Conservation (phyloP, 2,888 invertebrate genomes). For the Parnassius mnemosyne region DNA sequence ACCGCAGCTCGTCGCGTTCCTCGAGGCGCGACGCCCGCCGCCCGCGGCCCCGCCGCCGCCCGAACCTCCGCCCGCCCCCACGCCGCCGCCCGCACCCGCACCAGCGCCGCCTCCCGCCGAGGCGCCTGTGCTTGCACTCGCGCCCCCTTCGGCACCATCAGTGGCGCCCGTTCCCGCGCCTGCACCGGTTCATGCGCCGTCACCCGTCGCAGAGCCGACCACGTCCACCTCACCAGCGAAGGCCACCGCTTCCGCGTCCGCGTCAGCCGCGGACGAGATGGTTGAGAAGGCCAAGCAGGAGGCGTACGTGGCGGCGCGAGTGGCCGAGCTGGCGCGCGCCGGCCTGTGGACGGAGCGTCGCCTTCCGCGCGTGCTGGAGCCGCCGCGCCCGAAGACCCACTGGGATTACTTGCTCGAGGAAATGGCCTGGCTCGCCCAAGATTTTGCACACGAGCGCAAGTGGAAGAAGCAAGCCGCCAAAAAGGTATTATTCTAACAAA, state of each 20-base stretch:
- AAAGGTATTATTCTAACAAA: slow-evolving; percentile 74
- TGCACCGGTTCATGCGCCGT: slow-evolving; percentile 71
- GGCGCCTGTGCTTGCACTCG: slow-evolving; percentile 40
- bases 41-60: slow-evolving; percentile 78
- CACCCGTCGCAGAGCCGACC: slow-evolving; percentile 49
- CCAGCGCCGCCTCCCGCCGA: slow-evolving; percentile 42
- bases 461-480: slow-evolving; percentile 98
- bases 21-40: slow-evolving; percentile 86
- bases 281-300: slow-evolving; percentile 83
- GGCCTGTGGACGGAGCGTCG: slow-evolving; percentile 97
- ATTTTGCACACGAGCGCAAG: slow-evolving; percentile 98
- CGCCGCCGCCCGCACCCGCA: slow-evolving; percentile 57
- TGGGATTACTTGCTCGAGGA: slow-evolving; percentile 99
- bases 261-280: slow-evolving; percentile 59
- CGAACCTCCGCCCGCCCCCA: slow-evolving; percentile 81
- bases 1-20: slow-evolving; percentile 86
- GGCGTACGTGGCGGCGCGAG: slow-evolving; percentile 95
- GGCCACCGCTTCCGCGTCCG: slow-evolving; percentile 44
- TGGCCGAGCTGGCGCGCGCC: slow-evolving; percentile 94
- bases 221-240: slow-evolving; percentile 36
- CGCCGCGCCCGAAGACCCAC: slow-evolving; percentile 94
- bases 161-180: slow-evolving; percentile 62
- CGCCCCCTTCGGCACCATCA: slow-evolving; percentile 74
- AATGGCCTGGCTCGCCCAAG: slow-evolving; percentile 98
- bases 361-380: slow-evolving; percentile 95